Evolutionary conservation across 2,888 invertebrate genomes (phyloP), one percentile per base, ranked within the genome.

Genomic region (Latrodectus hesperus): DNA sequence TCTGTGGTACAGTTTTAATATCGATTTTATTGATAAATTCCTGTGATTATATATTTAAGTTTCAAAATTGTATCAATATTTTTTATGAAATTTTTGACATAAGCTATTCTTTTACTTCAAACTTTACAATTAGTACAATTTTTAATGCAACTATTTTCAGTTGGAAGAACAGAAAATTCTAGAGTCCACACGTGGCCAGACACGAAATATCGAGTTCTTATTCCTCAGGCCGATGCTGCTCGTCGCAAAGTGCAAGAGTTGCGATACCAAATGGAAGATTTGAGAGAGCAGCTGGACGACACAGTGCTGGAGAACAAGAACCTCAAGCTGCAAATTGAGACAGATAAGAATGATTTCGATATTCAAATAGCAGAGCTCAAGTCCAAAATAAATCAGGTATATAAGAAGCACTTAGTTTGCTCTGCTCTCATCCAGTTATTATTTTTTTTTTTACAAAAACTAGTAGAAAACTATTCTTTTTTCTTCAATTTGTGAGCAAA

Each of bases 281-380:
- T 97, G 89, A 96, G 97, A 91, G 96, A 96, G 91, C 96, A 97
- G 92, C 93, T 98, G 55, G 96, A 96, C 67, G 97, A 97, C 91
- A 94, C 97, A 0, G 94, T 96, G 79, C 92, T 97, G 79, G 96
- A 97, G 91, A 94, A 95, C 26, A 96, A 96, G 64, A 95, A 96
- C 91, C 93, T 96, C 1, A 97, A 96, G 93, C 97, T 97, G 0
- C 97, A 97, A 92, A 93, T 97, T n/a, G 95, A 97, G 64, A 97
- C 97, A 64, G 97, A 97, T 92, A 94, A 95, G 88, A 97, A 97
- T 38, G 94, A 95, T 5, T 96, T 95, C 91, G 97, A 98, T 92
- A 95, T 98, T 26, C 96, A 96, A 92, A 93, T 96, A 72, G 95
- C 97, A 0, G 97, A 98, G 93, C 94, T 97, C 94, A 96, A 96